A percentile compares a stretch with the other conserved stretches of the same genome.
phyloP scores from a whole-genome alignment of 2,113 vertebrate genomes.

The Mungos mungo region DNA sequence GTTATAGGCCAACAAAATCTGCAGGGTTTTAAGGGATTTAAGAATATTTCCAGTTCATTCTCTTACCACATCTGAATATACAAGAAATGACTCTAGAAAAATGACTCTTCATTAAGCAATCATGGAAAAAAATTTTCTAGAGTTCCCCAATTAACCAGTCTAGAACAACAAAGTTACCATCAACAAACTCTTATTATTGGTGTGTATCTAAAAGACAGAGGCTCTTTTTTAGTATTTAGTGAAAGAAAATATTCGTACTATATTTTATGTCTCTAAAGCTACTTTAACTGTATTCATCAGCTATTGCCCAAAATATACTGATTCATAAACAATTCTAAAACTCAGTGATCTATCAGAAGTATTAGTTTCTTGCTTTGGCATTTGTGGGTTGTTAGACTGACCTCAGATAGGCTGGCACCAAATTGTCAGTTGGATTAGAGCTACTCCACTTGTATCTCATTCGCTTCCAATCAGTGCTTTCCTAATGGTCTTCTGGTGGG shows the following conservation, averaged over 20 bases:
- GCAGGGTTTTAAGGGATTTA: background rate
- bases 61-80: slow-evolving; percentile 29
- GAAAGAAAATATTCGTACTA: background rate
- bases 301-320: background rate
- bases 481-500: background rate
- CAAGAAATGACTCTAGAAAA: slow-evolving; percentile 43
- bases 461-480: background rate
- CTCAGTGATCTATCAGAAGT: background rate
- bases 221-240: background rate
- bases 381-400: background rate
- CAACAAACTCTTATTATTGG: slow-evolving; percentile 26
- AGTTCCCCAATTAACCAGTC: slow-evolving; percentile 18
- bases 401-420: background rate
- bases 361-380: background rate
- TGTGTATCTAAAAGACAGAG: background rate
- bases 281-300: background rate
- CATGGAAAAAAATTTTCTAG: background rate
- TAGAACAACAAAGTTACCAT: background rate
- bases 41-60: background rate
- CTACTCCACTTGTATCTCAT: background rate
- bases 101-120: background rate
- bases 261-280: background rate
- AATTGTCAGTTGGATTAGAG: background rate
- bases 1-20: slow-evolving; percentile 20
- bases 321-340: background rate